Evolutionary conservation across 1,140 invertebrate species (phyloP).

Genomic region (Drosophila asahinai): DNA sequence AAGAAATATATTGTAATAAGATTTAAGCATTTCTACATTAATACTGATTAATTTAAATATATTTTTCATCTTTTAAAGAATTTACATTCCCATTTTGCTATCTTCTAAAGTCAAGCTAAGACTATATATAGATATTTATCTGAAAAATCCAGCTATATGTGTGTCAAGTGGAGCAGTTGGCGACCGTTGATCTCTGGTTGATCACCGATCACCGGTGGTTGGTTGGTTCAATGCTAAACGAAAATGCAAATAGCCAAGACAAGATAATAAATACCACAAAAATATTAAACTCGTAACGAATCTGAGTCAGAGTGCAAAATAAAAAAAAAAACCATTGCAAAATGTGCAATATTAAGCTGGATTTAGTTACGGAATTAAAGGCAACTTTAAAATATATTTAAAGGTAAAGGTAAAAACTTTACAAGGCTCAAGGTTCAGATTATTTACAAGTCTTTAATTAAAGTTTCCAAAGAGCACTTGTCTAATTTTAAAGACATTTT

Average conservation of each 20-base stretch:
- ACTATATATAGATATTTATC: background rate
- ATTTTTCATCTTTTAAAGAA: background rate
- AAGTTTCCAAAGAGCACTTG: background rate
- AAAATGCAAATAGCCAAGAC: slow-evolving; percentile 46
- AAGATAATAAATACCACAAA: slow-evolving; percentile 2
- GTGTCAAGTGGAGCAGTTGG: slow-evolving; percentile 47
- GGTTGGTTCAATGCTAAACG: slow-evolving; percentile 43
- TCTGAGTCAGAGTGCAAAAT: slow-evolving; percentile 16
- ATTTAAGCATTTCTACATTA: background rate
- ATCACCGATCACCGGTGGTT: slow-evolving; percentile 10
- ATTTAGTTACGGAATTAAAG: slow-evolving; percentile 22
- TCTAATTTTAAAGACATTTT: background rate
- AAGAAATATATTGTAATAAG: background rate
- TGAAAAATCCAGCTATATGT: slow-evolving; percentile 12
- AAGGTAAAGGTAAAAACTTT: background rate
- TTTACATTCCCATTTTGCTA: background rate
- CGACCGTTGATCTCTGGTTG: slow-evolving; percentile 19
- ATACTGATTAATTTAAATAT: background rate
- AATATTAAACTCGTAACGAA: slow-evolving; percentile 16
- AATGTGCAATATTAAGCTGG: background rate
- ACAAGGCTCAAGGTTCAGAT: background rate
- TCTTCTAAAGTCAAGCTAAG: background rate
- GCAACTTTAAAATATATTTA: background rate
- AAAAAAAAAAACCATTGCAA: slow-evolving; percentile 18
- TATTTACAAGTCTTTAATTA: background rate